phyloP scores from a whole-genome alignment of 2,888 invertebrate genomes.

The Thymelicus sylvestris region DNA sequence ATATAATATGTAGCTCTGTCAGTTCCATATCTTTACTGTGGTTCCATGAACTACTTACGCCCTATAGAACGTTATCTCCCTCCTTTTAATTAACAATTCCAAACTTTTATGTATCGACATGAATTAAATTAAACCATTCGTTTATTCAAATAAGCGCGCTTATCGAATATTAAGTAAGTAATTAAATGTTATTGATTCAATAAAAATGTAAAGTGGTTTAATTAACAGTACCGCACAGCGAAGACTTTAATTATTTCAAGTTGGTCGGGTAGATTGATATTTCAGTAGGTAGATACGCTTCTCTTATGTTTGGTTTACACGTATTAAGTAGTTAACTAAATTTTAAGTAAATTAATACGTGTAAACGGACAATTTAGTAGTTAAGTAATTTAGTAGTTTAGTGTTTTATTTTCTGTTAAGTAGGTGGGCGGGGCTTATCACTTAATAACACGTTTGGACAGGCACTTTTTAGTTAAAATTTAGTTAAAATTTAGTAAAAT shows the following conservation, averaged over 20 bases:
- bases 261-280: too few relatives aligned
- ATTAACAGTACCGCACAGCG: neutral
- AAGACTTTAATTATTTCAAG: neutral
- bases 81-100: conserved; percentile 26
- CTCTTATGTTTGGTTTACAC: too few relatives aligned
- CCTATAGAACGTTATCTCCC: conserved; percentile 6
- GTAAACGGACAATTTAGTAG: too few relatives aligned
- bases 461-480: too few relatives aligned
- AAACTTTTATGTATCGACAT: conserved; percentile 1
- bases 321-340: too few relatives aligned
- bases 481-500: too few relatives aligned
- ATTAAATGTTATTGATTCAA: conserved; percentile 14
- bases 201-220: conserved; percentile 16
- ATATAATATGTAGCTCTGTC: conserved; percentile 1
- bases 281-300: too few relatives aligned
- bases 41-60: conserved; percentile 6
- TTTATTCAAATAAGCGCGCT: conserved; percentile 21
- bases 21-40: neutral
- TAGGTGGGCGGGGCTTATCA: too few relatives aligned
- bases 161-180: conserved; percentile 29
- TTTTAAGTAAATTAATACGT: too few relatives aligned
- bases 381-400: too few relatives aligned
- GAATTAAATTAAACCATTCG: conserved; percentile 24
- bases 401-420: too few relatives aligned
- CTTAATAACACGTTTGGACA: too few relatives aligned